Conservation (phyloP, 2,113 vertebrate species). For the Balaeniceps rex region DNA sequence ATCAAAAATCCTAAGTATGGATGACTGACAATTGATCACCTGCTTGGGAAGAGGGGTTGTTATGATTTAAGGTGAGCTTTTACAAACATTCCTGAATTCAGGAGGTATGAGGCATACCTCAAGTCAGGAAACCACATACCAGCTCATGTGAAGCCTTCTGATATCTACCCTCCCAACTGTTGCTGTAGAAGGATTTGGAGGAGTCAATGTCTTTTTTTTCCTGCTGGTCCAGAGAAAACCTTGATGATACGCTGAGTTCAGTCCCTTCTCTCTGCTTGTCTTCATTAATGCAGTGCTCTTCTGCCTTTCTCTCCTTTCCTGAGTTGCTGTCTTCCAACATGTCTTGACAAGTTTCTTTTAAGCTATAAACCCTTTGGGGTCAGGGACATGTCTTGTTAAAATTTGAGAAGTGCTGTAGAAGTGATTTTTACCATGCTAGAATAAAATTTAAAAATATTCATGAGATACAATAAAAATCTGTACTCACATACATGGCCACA, state of each 20-base stretch:
- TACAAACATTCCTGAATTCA: background rate
- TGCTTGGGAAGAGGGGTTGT: background rate
- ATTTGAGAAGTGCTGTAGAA: background rate
- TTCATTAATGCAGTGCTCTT: background rate
- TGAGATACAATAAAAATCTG: background rate
- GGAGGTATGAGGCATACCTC: background rate
- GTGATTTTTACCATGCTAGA: background rate
- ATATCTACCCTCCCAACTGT: background rate
- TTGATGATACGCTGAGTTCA: background rate
- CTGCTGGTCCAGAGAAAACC: background rate
- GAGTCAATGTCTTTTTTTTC: background rate
- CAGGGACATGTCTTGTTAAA: background rate
- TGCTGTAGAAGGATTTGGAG: background rate
- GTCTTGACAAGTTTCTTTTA: slow-evolving; percentile 23
- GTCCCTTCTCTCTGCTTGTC: background rate
- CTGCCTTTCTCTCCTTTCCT: background rate
- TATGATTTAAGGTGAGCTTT: background rate
- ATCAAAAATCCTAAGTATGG: background rate
- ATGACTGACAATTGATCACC: background rate
- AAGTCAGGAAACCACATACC: background rate
- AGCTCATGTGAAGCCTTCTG: background rate
- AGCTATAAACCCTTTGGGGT: background rate
- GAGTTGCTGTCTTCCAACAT: background rate
- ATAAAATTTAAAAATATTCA: slow-evolving; percentile 1
- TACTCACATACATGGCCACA: background rate